Percentiles rank a stretch among this genome's conserved stretches.
Evolutionary conservation across 2,113 vertebrate species (phyloP).

Genomic region (Alexandromys fortis): DNA sequence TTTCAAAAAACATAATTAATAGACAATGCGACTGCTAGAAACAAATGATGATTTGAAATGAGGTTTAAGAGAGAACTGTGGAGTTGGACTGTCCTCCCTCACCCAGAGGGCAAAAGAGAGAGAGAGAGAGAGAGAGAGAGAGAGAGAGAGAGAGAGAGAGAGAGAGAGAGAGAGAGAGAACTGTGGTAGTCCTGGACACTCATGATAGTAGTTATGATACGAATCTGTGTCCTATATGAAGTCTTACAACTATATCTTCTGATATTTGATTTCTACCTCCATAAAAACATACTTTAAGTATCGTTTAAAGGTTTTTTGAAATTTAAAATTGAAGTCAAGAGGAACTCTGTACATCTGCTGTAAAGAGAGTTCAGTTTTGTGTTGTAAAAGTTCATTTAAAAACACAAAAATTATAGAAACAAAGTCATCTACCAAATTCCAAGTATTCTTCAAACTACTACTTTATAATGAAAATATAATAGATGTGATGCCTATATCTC

Average conservation of each 20-base stretch:
- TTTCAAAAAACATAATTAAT: not conserved
- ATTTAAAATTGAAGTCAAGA: not conserved
- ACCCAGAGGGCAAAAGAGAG: no score
- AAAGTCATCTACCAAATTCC: not conserved
- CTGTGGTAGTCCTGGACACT: not conserved
- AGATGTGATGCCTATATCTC: not conserved
- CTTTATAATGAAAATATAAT: not conserved
- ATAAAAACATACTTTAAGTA: not conserved
- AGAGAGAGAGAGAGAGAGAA: not conserved
- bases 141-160: no score
- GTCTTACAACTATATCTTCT: not conserved
- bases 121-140: not conserved
- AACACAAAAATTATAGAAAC: not conserved
- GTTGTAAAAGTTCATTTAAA: not conserved
- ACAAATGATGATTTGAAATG: not conserved
- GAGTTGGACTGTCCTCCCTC: no score
- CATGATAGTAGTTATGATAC: not conserved
- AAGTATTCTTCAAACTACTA: not conserved
- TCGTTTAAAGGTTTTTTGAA: not conserved
- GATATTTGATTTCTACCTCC: not conserved
- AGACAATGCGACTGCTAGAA: not conserved
- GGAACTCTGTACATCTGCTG: not conserved
- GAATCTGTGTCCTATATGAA: not conserved
- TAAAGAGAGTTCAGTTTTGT: not conserved
- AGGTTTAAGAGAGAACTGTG: not conserved